These are phyloP conservation scores for Prionailurus bengalensis DNA, from an alignment of 2,113 vertebrate species.

Conservation along the genomic window DNA sequence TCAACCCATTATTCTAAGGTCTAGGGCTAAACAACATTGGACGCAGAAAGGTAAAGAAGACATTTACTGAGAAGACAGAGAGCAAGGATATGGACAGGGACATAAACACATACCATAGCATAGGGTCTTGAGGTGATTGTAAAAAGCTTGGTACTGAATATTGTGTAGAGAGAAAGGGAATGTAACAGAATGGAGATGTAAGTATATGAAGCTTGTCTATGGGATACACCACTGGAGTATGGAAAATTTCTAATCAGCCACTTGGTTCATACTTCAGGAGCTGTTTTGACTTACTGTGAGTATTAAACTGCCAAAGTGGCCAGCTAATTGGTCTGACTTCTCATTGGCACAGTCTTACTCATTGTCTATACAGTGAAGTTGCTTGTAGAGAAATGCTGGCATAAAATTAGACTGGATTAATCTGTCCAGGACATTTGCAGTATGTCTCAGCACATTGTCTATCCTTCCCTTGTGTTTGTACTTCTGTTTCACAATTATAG, in stretches of 20 bases:
- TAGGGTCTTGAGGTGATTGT: background rate
- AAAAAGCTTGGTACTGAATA: background rate
- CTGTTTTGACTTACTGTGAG: conserved; percentile 20
- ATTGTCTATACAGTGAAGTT: background rate
- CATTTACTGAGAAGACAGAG: background rate
- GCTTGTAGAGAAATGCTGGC: background rate
- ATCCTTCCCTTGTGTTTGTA: background rate
- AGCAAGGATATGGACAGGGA: background rate
- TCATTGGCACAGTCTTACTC: background rate
- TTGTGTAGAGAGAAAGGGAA: background rate
- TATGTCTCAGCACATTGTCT: background rate
- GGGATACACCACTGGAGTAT: background rate
- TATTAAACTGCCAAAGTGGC: background rate
- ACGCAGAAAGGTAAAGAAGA: background rate
- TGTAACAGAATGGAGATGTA: background rate
- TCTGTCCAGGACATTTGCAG: background rate
- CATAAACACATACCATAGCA: background rate
- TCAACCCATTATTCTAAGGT: background rate
- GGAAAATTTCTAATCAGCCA: background rate
- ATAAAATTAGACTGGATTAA: background rate
- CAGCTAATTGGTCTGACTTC: background rate
- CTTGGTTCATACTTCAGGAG: background rate
- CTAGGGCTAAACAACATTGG: background rate
- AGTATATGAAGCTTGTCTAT: background rate
- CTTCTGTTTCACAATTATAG: conserved; percentile 6